These are phyloP conservation scores for Pristionchus arcanus DNA, from an alignment of 2,888 invertebrate species.

Conservation along the genomic window DNA sequence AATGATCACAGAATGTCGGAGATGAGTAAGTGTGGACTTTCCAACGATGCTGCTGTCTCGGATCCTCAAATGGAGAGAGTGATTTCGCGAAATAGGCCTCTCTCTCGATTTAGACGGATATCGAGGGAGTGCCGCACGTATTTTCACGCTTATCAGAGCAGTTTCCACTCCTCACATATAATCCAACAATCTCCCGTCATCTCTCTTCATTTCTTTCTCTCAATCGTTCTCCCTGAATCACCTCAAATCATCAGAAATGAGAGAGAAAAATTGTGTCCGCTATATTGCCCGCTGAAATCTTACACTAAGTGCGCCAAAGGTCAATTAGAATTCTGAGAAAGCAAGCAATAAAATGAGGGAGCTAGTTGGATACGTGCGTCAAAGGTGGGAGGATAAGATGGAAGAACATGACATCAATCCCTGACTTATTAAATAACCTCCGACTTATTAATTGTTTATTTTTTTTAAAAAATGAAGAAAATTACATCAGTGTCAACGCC, in stretches of 20 bases:
- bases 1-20: slow-evolving; percentile 99
- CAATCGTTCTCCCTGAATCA: neutral
- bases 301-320: slow-evolving; percentile 10
- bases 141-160: neutral
- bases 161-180: neutral
- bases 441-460: no score
- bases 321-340: slow-evolving; percentile 29
- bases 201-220: neutral
- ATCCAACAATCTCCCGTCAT: neutral
- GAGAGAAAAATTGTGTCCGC: neutral
- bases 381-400: neutral
- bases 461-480: no score
- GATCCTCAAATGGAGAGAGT: slow-evolving; percentile 84
- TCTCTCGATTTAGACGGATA: neutral
- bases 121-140: neutral
- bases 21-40: slow-evolving; percentile 94
- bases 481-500: slow-evolving; percentile 97
- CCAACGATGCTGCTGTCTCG: slow-evolving; percentile 95
- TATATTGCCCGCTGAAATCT: neutral
- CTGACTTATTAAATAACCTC: no score
- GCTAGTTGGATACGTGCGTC: neutral
- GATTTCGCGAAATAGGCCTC: neutral
- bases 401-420: neutral
- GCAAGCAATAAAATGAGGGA: neutral
- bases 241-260: slow-evolving; percentile 2